Evolutionary conservation across 2,113 vertebrate genomes (phyloP).

Genomic region (Sander vitreus): DNA sequence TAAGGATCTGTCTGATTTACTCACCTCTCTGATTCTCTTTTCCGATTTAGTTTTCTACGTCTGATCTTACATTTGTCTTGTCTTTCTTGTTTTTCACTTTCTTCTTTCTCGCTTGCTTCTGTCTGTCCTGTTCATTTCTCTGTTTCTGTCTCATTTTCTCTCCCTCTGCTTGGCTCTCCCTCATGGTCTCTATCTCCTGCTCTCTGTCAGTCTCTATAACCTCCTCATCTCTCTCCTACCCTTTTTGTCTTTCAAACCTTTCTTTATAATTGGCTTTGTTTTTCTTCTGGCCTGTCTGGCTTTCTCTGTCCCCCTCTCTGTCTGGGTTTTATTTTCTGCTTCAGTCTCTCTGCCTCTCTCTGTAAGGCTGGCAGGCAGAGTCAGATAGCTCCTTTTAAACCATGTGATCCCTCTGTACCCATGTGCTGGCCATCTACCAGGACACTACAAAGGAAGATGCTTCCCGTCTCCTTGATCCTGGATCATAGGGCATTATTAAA

Average conservation of each 20-base stretch:
- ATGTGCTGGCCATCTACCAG: conserved; percentile 30
- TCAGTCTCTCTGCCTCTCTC: conserved; percentile 2
- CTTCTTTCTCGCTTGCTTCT: neutral
- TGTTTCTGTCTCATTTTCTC: neutral
- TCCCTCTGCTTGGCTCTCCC: neutral
- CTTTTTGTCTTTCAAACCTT: conserved; percentile 37
- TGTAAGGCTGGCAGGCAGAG: conserved; percentile 23
- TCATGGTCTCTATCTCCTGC: neutral
- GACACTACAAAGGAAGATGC: conserved; percentile 17
- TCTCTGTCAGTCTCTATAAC: conserved; percentile 34
- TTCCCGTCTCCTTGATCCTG: conserved; percentile 30
- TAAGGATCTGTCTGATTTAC: neutral
- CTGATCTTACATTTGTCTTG: neutral
- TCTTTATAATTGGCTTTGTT: conserved; percentile 65
- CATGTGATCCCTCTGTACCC: conserved; percentile 10
- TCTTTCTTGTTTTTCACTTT: conserved; percentile 2
- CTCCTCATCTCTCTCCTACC: conserved; percentile 17
- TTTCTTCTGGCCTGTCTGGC: conserved; percentile 44
- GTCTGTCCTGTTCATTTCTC: neutral
- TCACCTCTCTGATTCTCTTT: conserved; percentile 6
- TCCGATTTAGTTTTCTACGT: neutral
- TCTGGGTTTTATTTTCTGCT: conserved; percentile 29
- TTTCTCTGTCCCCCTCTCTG: conserved; percentile 13
- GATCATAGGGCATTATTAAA: conserved; percentile 32
- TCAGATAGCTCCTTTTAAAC: conserved; percentile 45